Conservation (phyloP, 2,113 vertebrate genomes). For the Apus apus region DNA sequence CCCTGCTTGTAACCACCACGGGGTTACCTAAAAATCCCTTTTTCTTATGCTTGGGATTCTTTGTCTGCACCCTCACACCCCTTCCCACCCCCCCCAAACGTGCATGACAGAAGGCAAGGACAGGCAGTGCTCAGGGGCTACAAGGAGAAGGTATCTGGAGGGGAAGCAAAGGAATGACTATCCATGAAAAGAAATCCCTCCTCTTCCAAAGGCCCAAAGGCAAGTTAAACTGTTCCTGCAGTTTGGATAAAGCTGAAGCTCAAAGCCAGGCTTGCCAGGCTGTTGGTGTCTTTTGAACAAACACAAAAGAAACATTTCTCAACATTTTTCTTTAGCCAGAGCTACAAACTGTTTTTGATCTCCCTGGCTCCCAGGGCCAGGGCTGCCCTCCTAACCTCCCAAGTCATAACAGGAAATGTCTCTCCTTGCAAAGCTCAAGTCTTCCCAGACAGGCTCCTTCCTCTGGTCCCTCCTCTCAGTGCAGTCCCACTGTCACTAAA, state of each 20-base stretch:
- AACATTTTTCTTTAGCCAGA: neutral
- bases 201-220: neutral
- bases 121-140: neutral
- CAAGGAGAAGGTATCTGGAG: neutral
- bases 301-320: neutral
- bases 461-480: neutral
- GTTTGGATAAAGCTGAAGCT: neutral
- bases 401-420: constrained; percentile 68
- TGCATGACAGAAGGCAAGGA: neutral
- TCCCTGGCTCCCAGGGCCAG: constrained; percentile 46
- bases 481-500: neutral
- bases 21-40: accelerated
- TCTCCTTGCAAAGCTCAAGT: neutral
- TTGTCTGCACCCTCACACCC: neutral
- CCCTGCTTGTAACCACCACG: accelerated
- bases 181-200: neutral
- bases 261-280: neutral
- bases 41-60: neutral
- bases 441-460: constrained; percentile 39
- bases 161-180: neutral
- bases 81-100: accelerated
- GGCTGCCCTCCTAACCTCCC: constrained; percentile 36
- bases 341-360: neutral
- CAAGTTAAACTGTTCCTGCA: neutral
- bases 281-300: neutral